Percentiles rank a stretch among this genome's conserved stretches.
Evolutionary conservation across 2,888 invertebrate species (phyloP).

Genomic region (Cantharis lateralis): DNA sequence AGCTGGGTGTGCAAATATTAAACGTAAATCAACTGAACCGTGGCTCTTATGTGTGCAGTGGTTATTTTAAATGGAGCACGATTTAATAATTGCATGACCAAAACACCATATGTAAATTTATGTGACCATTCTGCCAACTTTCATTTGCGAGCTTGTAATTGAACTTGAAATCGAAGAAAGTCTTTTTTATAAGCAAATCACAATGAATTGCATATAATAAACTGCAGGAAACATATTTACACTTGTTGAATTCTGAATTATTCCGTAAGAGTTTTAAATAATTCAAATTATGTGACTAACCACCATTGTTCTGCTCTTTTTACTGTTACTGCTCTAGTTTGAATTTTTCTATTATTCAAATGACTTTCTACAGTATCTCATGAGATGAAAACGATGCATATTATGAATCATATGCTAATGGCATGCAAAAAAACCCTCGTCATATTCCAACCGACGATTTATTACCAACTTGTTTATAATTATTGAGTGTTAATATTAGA

Average conservation of each 20-base stretch:
- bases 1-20: background rate
- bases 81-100: background rate
- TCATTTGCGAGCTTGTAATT: background rate
- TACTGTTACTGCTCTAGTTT: slow-evolving; percentile 1
- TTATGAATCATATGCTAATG: background rate
- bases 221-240: background rate
- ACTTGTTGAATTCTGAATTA: background rate
- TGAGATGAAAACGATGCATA: background rate
- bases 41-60: background rate
- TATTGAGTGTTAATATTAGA: background rate
- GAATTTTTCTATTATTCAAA: background rate
- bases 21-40: background rate
- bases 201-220: background rate
- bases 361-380: background rate
- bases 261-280: background rate
- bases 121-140: background rate
- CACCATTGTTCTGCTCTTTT: slow-evolving; percentile 2
- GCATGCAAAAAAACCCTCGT: background rate
- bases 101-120: background rate
- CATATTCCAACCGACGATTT: background rate
- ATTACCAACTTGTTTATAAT: background rate
- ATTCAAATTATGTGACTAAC: background rate
- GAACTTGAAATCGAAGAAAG: background rate
- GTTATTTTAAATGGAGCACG: background rate
- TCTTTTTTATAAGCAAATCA: background rate